Evolutionary conservation across 2,888 invertebrate species (phyloP).

Genomic region (Coleophora flavipennella): DNA sequence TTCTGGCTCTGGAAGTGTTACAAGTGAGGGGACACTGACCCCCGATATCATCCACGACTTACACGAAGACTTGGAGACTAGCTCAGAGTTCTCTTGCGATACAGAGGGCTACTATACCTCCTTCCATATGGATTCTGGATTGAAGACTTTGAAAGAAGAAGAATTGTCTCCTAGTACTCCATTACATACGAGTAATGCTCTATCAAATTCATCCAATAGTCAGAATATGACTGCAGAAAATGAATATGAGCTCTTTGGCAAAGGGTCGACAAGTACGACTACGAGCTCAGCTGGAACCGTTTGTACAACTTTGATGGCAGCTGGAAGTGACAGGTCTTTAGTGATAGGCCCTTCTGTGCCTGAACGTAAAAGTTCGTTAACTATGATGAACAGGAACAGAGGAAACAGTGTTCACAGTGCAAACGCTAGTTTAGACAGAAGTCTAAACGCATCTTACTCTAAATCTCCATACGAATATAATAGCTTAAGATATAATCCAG

Average conservation of each 20-base stretch:
- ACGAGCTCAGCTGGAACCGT: slow-evolving; percentile 93
- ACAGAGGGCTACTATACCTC: slow-evolving; percentile 98
- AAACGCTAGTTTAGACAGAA: slow-evolving; percentile 72
- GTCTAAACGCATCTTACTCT: slow-evolving; percentile 49
- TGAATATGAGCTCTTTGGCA: slow-evolving; percentile 92
- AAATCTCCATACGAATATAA: slow-evolving; percentile 45
- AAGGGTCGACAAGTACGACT: slow-evolving; percentile 91
- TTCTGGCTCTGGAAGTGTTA: slow-evolving; percentile 86
- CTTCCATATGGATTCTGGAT: slow-evolving; percentile 95
- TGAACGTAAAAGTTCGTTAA: slow-evolving; percentile 84
- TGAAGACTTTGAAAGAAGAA: slow-evolving; percentile 87
- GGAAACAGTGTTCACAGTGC: slow-evolving; percentile 61
- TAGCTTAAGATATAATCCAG: slow-evolving; percentile 49
- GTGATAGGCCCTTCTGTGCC: slow-evolving; percentile 83
- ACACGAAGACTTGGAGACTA: slow-evolving; percentile 88
- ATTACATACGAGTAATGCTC: slow-evolving; percentile 78
- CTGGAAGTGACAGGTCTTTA: slow-evolving; percentile 75
- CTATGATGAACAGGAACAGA: slow-evolving; percentile 71
- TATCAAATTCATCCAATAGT: slow-evolving; percentile 79
- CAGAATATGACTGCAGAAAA: slow-evolving; percentile 85
- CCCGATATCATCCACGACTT: slow-evolving; percentile 86
- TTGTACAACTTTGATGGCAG: slow-evolving; percentile 85
- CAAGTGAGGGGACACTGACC: slow-evolving; percentile 87
- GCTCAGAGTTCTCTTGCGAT: slow-evolving; percentile 95
- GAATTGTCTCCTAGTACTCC: slow-evolving; percentile 77